Conservation (phyloP, 1,140 invertebrate genomes). For the Dreissena polymorpha region DNA sequence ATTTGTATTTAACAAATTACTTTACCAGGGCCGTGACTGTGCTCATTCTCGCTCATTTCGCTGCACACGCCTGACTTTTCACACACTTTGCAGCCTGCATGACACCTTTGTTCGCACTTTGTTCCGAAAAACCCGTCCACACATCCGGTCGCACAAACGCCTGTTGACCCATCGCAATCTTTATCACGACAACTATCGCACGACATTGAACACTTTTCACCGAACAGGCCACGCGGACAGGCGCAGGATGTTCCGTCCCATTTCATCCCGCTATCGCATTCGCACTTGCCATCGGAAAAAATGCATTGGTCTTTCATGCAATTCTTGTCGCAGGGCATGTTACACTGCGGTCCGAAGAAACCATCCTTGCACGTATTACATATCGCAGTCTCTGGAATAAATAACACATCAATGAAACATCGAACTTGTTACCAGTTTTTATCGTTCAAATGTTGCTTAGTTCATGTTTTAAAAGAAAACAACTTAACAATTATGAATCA, state of each 20-base stretch:
- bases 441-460: no score
- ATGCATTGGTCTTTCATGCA: constrained; percentile 4
- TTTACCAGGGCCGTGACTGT: no score
- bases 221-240: constrained; percentile 13
- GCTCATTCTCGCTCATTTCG: neutral
- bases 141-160: constrained; percentile 13
- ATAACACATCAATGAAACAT: no score
- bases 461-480: no score
- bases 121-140: constrained; percentile 1
- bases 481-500: no score
- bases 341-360: neutral
- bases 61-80: neutral
- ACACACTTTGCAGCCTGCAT: neutral
- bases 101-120: neutral
- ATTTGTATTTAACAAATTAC: no score
- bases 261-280: neutral
- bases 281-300: neutral
- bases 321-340: neutral
- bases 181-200: neutral
- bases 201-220: neutral
- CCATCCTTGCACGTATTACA: neutral
- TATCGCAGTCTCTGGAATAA: no score
- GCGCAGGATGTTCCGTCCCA: neutral
- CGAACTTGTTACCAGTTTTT: no score
- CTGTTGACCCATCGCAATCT: neutral